Conservation (phyloP, 2,888 invertebrate genomes). For the Antheraea yamamai region DNA sequence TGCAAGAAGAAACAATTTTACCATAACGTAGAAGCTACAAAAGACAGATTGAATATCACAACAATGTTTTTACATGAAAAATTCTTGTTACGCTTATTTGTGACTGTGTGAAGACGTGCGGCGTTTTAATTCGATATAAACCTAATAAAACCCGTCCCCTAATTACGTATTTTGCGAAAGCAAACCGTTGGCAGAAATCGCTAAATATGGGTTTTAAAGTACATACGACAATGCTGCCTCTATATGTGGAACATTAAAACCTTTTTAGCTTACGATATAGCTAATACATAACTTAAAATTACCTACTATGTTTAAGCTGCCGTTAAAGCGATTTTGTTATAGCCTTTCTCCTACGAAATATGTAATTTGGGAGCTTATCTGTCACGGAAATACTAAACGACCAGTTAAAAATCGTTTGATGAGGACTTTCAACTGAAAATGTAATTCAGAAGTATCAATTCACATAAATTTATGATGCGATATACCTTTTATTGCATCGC, state of each 20-base stretch:
- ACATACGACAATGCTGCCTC: no score
- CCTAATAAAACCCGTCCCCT: neutral
- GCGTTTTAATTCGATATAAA: neutral
- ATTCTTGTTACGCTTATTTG: neutral
- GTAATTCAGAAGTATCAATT: conserved; percentile 62
- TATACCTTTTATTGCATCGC: conserved; percentile 65
- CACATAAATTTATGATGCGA: conserved; percentile 64
- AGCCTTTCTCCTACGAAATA: no score
- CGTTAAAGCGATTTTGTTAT: no score
- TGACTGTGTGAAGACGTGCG: neutral
- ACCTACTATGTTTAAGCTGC: no score
- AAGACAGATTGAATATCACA: neutral
- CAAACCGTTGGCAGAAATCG: no score
- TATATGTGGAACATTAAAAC: no score
- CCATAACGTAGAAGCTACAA: neutral
- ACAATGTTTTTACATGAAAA: neutral
- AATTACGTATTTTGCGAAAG: no score
- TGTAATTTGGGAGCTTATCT: conserved; percentile 6
- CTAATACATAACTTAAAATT: no score
- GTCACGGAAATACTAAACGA: conserved; percentile 2
- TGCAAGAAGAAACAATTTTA: neutral
- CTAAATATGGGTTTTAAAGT: no score
- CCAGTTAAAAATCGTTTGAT: conserved; percentile 35
- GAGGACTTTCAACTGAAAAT: conserved; percentile 34
- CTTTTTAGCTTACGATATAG: no score